Base-by-base conservation (phyloP, 2,888 invertebrate species). In the Mayetiola destructor region DNA sequence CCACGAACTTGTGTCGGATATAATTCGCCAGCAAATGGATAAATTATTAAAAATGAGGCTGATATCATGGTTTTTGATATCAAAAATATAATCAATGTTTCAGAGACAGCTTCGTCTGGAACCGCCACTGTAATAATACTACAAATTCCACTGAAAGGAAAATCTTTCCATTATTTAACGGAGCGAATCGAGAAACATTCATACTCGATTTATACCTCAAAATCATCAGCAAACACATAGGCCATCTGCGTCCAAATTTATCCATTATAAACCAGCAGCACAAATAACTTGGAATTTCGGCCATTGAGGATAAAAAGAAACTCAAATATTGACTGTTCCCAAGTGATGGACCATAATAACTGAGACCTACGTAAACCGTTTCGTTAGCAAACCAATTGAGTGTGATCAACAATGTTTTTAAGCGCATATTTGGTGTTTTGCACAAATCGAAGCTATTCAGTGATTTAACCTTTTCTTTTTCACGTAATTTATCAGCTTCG, bases 311-410 rank as follows among this genome's bases (percentile, higher is more conserved):
- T 48, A 93, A 76, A 60, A 91, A 81, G 69, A 93, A 93, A 66
- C 90, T 91, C 65, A 92, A 76, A 71, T 92, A 90, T 64, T 90
- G 86, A 69, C 91, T 87, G 65, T 78, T 85, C 10, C 92, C 92
- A 56, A 93, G 76, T 1, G 89, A 85, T 10, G 92, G 91, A 0
- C 91, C 90, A 65, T 93, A 93, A 67, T 92, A 91, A 63, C 90
- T 91, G 37, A 93, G 75, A 0, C 93, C 93, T 18, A 93, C 85
- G 67, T 93, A 93, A 2, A 92, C 92, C 70, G 88, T 90, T 66
- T 91, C 89, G 64, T 89, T 92, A 55, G 91, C 90, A 68, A 93
- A 91, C 91, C 90, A 91, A 69, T 88, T 90, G 21, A 90, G 70
- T 1, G 90, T 90, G 57, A 91, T 89, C 56, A 91, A 73, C 62